Base-by-base conservation (phyloP, 64 coral and sea anemone genomes). In the Catalaphyllia jardinei region DNA sequence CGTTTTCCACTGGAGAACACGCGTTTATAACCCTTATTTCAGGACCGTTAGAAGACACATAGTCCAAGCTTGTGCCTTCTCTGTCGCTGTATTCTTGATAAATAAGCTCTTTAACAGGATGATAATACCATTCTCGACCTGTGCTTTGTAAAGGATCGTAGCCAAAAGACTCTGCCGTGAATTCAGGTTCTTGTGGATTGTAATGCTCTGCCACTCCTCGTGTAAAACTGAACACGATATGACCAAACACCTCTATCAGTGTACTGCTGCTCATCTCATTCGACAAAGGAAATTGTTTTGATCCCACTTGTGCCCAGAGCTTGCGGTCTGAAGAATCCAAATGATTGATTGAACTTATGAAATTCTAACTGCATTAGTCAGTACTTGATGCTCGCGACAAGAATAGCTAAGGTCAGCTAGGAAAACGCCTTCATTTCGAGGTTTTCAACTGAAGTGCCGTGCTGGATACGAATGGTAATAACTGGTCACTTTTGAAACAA, bases 41-140 rank as follows among this genome's bases (percentile, higher is more conserved):
- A 80, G 61, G 25, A 35, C 78, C 31, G 28, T 8, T 16, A 60
- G 55, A 14, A 0, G 25, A 16, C 19, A 62, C 0, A 62, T 62
- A 80, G 15, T 80, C 15, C 4, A 17, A 19, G 1, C 22, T 25
- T n/a, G 20, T 8, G 24, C 0, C 24, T 69, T 25, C 65, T n/a
- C 10, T 80, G 10, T 30, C 15, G 78, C 54, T 31, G 28, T 80
- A 61, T 62, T 62, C 78, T 19, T 80, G 78, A 9, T 80, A 80
- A 80, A 80, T 80, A 61, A 80, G 27, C 28, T 80, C 78, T 9
- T 80, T 57, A 61, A 62, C 78, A 60, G 78, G 55, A 19, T 18
- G 15, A 20, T 62, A 62, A 61, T 80, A 10, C 65, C 65, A 69
- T n/a, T 69, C 65, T 27, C 22, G 65, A 69, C 65, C 65, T 8